Percentiles rank a stretch among this genome's conserved stretches.
Evolutionary conservation across 2,797 vertebrate species (phyloP).

Genomic region (Chrysocyon brachyurus): DNA sequence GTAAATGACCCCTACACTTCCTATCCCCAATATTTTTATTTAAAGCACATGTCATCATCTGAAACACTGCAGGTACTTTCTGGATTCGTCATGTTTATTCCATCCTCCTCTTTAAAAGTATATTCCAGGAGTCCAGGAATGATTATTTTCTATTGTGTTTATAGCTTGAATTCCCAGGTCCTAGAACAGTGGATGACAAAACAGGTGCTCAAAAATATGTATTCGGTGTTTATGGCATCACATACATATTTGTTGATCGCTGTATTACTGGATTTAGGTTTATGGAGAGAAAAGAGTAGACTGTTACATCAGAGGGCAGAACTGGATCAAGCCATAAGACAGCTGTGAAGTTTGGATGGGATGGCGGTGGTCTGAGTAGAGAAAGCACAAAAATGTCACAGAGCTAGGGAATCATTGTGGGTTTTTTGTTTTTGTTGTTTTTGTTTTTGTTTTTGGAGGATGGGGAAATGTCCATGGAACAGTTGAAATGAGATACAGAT

Average conservation of each 20-base stretch:
- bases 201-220: neutral
- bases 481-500: neutral
- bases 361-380: fast-evolving
- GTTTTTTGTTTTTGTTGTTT: neutral
- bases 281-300: too few relatives aligned
- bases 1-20: neutral
- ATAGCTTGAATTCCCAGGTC: neutral
- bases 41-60: too few relatives aligned
- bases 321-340: neutral
- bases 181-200: neutral
- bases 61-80: neutral
- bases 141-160: neutral
- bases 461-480: neutral
- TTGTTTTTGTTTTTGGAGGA: neutral
- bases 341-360: neutral
- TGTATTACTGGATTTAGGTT: neutral
- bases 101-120: neutral
- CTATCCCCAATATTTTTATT: neutral
- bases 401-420: neutral
- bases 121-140: neutral
- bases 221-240: fast-evolving
- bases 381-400: fast-evolving
- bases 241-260: too few relatives aligned
- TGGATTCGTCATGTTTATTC: too few relatives aligned
- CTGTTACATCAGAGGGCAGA: neutral